phyloP scores from a whole-genome alignment of 1,140 invertebrate genomes.

The Chrysomallon squamiferum region DNA sequence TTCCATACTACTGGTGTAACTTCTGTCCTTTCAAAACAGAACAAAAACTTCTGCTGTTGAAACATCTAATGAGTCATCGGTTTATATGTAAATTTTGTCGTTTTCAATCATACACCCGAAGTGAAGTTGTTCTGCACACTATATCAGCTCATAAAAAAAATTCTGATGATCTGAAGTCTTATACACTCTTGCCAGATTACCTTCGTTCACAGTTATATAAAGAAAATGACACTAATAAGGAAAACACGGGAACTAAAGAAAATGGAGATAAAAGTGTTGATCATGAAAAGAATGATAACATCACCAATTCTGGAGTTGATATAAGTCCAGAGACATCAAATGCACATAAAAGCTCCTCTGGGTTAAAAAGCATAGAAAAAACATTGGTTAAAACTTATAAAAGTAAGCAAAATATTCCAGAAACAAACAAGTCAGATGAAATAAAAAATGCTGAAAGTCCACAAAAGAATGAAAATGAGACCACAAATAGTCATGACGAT shows the following conservation, averaged over 20 bases:
- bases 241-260: too few species aligned
- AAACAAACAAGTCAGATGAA: too few species aligned
- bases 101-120: slow-evolving; percentile 52
- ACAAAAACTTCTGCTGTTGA: slow-evolving; percentile 33
- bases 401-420: too few species aligned
- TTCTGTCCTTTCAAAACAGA: slow-evolving; percentile 50
- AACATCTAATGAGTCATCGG: slow-evolving; percentile 49
- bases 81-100: slow-evolving; percentile 50
- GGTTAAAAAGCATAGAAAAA: too few species aligned
- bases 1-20: slow-evolving; percentile 54
- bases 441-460: too few species aligned
- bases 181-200: neutral
- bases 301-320: too few species aligned
- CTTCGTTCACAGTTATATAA: neutral
- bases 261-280: neutral
- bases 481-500: too few species aligned
- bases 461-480: too few species aligned
- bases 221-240: too few species aligned
- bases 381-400: too few species aligned
- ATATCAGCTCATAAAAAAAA: slow-evolving; percentile 35
- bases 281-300: neutral
- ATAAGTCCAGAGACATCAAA: too few species aligned
- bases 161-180: slow-evolving; percentile 6
- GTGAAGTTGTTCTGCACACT: slow-evolving; percentile 48
- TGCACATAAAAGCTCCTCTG: too few species aligned